Evolutionary conservation across 1,140 invertebrate genomes (phyloP), one percentile per base, ranked within the genome.

Genomic region (Ostrea denselamellosa): DNA sequence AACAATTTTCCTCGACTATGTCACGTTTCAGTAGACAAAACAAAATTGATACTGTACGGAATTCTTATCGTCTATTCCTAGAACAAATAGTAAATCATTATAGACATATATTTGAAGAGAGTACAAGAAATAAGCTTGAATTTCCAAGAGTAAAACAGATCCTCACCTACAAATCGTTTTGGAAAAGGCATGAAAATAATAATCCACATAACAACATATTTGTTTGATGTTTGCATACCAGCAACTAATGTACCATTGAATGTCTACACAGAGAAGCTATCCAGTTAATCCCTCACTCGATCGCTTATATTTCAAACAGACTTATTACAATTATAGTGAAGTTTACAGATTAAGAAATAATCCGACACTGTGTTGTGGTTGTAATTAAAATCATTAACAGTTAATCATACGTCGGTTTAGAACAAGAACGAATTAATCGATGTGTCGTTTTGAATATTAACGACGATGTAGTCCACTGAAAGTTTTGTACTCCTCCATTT

Each of bases 351-450:
- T 77, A 77, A 77, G 22, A 25, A 44, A 77, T 77, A 77, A 77
- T 77, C 68, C 68, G 9, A 25, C 25, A 77, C 68, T 77, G 25
- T 25, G 68, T 44, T 44, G 68, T 34, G 8, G 68, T 77, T 25
- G 68, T 77, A 77, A 77, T 77, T 77, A 77, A 77, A 77, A 77
- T 77, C 68, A 77, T 77, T 77, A 77, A 77, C 68, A 77, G 68
- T 77, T 77, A 77, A 77, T 77, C 68, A 77, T 34, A 77, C 9
- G 68, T 77, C 68, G 68, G 68, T 9, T 25, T 62, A 34, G 25
- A 77, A 77, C 12, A 77, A 77, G 28, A 77, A 77, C 9, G 17
- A 77, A 77, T 77, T 77, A 77, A 77, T 62, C 56, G 56, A 19
- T 17, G 56, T 19, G n/a, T 19, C 56, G 56, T 62, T 44, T 44